Evolutionary conservation across 2,888 invertebrate genomes (phyloP).

Genomic region (Drosophila nr. perissopoda): DNA sequence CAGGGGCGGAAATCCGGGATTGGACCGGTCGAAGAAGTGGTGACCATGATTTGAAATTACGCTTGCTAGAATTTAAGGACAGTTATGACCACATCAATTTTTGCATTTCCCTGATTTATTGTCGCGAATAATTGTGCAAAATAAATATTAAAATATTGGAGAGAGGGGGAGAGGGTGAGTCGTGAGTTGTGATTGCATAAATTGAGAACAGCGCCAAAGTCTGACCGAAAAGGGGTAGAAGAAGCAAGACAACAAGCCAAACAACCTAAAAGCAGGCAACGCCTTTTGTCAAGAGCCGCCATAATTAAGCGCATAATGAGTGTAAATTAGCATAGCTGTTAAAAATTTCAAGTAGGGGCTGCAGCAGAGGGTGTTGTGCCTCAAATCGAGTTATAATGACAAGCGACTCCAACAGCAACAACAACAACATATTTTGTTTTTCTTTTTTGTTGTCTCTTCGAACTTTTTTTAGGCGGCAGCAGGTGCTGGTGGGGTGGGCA

Average conservation of each 20-base stretch:
- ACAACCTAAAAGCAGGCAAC: conserved; percentile 38
- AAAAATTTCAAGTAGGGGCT: conserved; percentile 31
- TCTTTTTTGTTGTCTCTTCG: conserved; percentile 13
- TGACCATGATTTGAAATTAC: neutral
- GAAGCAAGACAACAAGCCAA: conserved; percentile 18
- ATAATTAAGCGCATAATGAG: conserved; percentile 69
- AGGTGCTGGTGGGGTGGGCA: neutral
- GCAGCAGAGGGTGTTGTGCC: neutral
- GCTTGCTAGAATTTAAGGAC: neutral
- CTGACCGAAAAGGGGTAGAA: conserved; percentile 7
- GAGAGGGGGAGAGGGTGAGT: neutral
- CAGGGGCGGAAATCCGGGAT: neutral
- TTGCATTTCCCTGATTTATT: conserved; percentile 12
- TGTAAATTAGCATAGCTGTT: conserved; percentile 64
- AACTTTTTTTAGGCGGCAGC: conserved; percentile 10
- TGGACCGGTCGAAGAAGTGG: neutral
- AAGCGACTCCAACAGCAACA: conserved; percentile 41
- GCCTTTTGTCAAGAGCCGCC: conserved; percentile 36
- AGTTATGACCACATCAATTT: neutral
- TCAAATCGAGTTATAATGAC: conserved; percentile 69
- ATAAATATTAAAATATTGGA: conserved; percentile 4
- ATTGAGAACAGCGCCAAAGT: conserved; percentile 41
- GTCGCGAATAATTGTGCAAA: conserved; percentile 29
- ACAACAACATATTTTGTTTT: neutral
- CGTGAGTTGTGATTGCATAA: conserved; percentile 40